Percentiles rank a stretch among this genome's conserved stretches.
Evolutionary conservation across 2,888 invertebrate species (phyloP).

Genomic region (Hesperia comma): DNA sequence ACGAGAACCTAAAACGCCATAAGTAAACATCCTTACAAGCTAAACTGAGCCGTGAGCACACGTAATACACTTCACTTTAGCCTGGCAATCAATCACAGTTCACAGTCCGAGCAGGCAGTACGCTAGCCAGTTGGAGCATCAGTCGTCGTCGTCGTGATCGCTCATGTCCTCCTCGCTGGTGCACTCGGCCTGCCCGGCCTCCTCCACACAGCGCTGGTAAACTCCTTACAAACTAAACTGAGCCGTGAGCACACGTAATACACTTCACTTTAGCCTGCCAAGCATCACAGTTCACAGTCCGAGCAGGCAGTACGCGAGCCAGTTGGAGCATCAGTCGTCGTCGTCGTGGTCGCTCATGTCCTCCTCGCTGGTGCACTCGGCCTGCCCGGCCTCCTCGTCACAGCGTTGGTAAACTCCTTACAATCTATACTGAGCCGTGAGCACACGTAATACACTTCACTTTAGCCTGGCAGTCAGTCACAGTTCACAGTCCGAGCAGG

Average conservation of each 20-base stretch:
- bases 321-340: conserved; percentile 80
- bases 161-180: conserved; percentile 93
- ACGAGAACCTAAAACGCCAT: too few relatives aligned
- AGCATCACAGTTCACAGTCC: conserved; percentile 62
- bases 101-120: conserved; percentile 76
- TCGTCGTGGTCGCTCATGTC: conserved; percentile 85
- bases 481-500: conserved; percentile 69
- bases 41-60: too few relatives aligned
- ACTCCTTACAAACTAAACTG: too few relatives aligned
- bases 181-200: conserved; percentile 90
- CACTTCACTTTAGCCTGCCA: too few relatives aligned
- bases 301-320: conserved; percentile 76
- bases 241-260: too few relatives aligned
- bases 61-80: too few relatives aligned
- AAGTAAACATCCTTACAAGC: too few relatives aligned
- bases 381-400: conserved; percentile 87
- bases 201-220: too few relatives aligned
- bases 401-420: too few relatives aligned
- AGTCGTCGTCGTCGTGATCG: conserved; percentile 80
- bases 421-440: too few relatives aligned
- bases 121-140: conserved; percentile 80
- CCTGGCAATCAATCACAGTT: conserved; percentile 43
- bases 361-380: conserved; percentile 93
- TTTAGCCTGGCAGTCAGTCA: too few relatives aligned
- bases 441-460: too few relatives aligned